Evolutionary conservation across 2,888 invertebrate species (phyloP), one percentile per base, ranked within the genome.

Genomic region (Euplagia quadripunctaria): DNA sequence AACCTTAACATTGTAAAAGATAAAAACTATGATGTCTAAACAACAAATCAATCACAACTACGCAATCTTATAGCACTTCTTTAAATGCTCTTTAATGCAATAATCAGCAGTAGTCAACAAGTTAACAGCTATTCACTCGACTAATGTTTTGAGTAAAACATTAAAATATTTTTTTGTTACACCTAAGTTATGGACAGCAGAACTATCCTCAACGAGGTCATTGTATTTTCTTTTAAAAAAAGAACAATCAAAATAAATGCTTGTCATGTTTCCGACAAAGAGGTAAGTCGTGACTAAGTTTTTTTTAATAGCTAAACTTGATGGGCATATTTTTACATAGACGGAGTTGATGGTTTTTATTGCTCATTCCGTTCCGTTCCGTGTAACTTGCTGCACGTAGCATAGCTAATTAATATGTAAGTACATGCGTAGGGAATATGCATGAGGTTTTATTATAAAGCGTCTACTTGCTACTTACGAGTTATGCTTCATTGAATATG

Each of bases 231-330:
- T 58, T 55, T n/a, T 11, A 12, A 49, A 17, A 55, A 58, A 58
- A 61, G 68, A 71, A 66, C 51, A 66, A 66, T 41, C 49, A 11
- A 11, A 66, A 66, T 51, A 66, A 41, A 31, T 20, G 31, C 51
- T 5, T 17, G 41, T 51, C 17, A 51, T 31, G 49, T 49, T 31
- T 31, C 31, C 49, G 49, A 16, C 66, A 51, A 41, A 66, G 16
- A 64, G 68, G 64, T 46, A 68, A 75, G 70, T 81, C 81, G 72
- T 81, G 83, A 75, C 77, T 82, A 20, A 2, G 55, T 41, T 42
- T 52, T 42, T 68, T 42, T 68, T 68, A 55, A 52, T 52, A 11
- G n/a, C 17, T 9, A 0, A 43, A n/a, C 64, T 64, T 17, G 4
- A 43, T 12, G 42, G 11, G n/a, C 46, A 20, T 31, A 31, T 31